Base-by-base conservation (phyloP, 2,888 invertebrate genomes). In the Julus scanicus region DNA sequence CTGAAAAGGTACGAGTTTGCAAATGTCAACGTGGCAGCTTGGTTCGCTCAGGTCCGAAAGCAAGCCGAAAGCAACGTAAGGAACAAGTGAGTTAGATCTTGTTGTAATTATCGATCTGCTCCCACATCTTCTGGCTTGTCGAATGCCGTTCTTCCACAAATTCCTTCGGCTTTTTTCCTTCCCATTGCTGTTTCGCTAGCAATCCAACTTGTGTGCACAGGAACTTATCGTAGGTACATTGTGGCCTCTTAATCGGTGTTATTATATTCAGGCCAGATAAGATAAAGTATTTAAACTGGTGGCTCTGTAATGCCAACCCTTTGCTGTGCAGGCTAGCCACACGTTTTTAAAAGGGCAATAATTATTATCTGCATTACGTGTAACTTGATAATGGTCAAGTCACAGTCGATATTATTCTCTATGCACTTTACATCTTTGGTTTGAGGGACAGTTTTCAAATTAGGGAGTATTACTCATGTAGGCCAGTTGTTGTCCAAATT, bases 1-100 rank as follows among this genome's bases (percentile, higher is more conserved):
- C 96, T 98, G 88, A 95, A 95, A 92, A 95, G 95, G 90, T 96
- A 97, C 89, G 95, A 96, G 90, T 93, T 92, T 9, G 94, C 94
- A 90, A 89, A 92, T 29, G 93, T 93, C 4, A 94, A 95, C 90
- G 96, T 97, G 63, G 96, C 95, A 86, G 94, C 95, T 88, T 99
- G 98, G 98, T 98, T 92, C 89, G 91, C 89, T 71, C 39, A 84
- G 37, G 89, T 88, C 20, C 86, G 89, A 84, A 49, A 84, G 84
- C 88, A 88, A 71, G 84, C 83, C 63, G 88, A 88, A 49, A 29
- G 83, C 48, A 15, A 40, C 80, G 37, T 15, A n/a, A 29, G 48
- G 84, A 84, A 53, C 57, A 48, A 88, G 84, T 88, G 71, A 71
- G 71, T 71, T 20, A 1, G 29, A 29, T 71, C 71, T 71, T 29